Evolutionary conservation across 2,113 vertebrate species (phyloP).

Genomic region (Lasiurus borealis): DNA sequence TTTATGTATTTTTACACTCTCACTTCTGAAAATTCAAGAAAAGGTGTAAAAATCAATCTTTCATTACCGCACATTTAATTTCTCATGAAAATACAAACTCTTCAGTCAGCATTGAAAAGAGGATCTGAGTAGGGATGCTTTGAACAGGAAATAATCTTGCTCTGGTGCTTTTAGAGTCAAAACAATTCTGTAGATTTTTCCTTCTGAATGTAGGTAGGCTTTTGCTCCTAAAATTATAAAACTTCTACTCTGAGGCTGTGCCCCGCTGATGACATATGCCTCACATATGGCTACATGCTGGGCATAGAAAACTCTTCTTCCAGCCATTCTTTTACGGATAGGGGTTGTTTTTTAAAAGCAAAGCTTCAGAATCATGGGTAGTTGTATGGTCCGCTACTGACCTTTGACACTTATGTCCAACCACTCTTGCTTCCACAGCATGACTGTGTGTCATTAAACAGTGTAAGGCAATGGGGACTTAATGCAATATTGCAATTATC

Average conservation of each 20-base stretch:
- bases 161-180: neutral
- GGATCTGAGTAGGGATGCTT: neutral
- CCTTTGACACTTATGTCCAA: neutral
- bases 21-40: constrained; percentile 22
- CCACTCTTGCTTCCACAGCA: neutral
- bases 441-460: neutral
- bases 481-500: neutral
- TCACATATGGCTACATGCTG: too few species aligned
- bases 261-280: fast-evolving
- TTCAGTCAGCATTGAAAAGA: neutral
- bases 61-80: neutral
- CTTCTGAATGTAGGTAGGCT: neutral
- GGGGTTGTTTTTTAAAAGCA: neutral
- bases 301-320: neutral
- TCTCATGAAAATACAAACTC: neutral
- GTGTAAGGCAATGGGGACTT: fast-evolving
- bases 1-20: neutral
- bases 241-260: neutral
- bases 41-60: neutral
- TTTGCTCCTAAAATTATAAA: neutral
- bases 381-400: neutral
- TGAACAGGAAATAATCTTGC: neutral
- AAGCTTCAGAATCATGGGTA: neutral
- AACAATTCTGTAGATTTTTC: neutral
- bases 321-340: neutral